These are phyloP conservation scores for Macrobrachium nipponense DNA, from an alignment of 1,140 invertebrate species.

Conservation along the genomic window DNA sequence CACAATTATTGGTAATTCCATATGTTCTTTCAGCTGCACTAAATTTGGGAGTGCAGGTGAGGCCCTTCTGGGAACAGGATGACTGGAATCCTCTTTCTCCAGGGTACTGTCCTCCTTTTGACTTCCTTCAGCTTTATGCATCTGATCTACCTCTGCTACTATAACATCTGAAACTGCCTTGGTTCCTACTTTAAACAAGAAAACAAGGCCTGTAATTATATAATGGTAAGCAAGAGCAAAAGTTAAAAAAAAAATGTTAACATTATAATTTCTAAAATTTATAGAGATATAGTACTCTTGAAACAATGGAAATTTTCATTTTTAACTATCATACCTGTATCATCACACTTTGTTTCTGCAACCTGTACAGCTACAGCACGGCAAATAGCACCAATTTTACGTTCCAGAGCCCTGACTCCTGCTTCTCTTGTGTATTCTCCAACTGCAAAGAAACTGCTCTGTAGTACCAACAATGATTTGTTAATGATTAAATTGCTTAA, in stretches of 20 bases:
- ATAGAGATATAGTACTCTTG: too few relatives aligned
- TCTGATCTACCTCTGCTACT: neutral
- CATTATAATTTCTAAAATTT: too few relatives aligned
- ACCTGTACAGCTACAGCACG: constrained; percentile 49
- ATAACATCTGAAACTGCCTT: neutral
- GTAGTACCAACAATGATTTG: too few relatives aligned
- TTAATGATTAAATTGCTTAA: too few relatives aligned
- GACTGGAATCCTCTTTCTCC: neutral
- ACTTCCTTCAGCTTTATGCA: neutral
- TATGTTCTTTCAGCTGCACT: constrained; percentile 27
- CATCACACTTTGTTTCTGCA: constrained; percentile 18
- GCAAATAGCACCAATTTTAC: constrained; percentile 46
- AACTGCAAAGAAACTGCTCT: constrained; percentile 16
- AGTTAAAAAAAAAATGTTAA: too few relatives aligned
- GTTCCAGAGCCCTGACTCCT: constrained; percentile 44
- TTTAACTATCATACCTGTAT: neutral
- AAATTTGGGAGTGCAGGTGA: neutral
- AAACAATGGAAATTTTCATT: too few relatives aligned
- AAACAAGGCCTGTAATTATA: too few relatives aligned
- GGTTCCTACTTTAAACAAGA: too few relatives aligned
- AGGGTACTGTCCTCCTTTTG: neutral
- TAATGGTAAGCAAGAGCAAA: too few relatives aligned
- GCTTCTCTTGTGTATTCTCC: constrained; percentile 52
- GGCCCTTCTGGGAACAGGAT: neutral
- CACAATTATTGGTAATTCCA: constrained; percentile 33